phyloP scores from a whole-genome alignment of 1,140 invertebrate genomes.

The Reticulitermes speratus region DNA sequence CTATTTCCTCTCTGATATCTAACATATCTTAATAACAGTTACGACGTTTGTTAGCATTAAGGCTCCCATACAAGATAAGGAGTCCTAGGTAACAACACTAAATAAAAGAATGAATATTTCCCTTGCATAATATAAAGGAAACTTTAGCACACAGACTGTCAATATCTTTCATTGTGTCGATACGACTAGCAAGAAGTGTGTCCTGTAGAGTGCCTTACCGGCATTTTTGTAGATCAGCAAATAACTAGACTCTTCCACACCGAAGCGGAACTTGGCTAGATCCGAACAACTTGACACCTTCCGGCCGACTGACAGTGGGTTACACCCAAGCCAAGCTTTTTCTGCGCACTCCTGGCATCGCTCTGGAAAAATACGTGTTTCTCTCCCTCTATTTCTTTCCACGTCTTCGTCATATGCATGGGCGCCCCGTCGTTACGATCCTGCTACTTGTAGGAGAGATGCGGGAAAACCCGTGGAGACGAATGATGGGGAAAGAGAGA shows the following conservation, averaged over 20 bases:
- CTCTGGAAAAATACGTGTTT: neutral
- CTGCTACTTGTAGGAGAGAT: neutral
- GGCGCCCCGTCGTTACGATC: neutral
- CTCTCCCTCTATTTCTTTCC: neutral
- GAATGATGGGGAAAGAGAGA: neutral
- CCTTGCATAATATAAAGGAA: too few relatives aligned
- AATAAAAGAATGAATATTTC: too few relatives aligned
- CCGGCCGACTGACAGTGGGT: constrained; percentile 1
- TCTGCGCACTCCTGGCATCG: neutral
- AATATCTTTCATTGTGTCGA: too few relatives aligned
- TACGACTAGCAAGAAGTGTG: too few relatives aligned
- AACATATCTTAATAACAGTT: too few relatives aligned
- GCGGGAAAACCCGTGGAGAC: neutral
- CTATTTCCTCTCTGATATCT: too few relatives aligned
- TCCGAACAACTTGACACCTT: neutral
- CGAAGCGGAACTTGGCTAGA: neutral
- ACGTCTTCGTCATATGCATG: neutral
- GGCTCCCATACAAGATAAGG: too few relatives aligned
- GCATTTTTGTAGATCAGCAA: neutral
- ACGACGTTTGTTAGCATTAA: too few relatives aligned
- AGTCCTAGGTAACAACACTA: too few relatives aligned
- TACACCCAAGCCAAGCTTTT: constrained; percentile 4
- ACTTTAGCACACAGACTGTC: too few relatives aligned
- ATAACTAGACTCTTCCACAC: neutral
- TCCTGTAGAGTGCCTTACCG: neutral